Conservation (phyloP, 2,113 vertebrate species). For the Chaenocephalus aceratus region DNA sequence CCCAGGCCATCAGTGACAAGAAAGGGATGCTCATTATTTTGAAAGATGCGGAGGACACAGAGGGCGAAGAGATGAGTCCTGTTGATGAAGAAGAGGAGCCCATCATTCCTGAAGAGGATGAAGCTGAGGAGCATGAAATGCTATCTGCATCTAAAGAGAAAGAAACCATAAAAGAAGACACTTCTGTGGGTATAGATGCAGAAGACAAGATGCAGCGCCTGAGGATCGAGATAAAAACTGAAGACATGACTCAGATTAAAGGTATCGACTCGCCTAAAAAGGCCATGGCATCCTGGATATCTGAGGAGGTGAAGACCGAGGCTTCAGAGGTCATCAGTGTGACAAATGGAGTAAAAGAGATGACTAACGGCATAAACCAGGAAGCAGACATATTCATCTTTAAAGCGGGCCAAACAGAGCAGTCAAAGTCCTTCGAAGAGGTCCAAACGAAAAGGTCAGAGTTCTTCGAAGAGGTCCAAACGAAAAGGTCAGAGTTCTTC, state of each 20-base stretch:
- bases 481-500: not conserved
- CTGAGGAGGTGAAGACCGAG: constrained; percentile 53
- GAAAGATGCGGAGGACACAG: constrained; percentile 66
- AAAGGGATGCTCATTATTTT: constrained; percentile 81
- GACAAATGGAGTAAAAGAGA: constrained; percentile 26
- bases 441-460: no score
- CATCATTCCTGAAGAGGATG: constrained; percentile 2
- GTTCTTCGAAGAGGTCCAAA: not conserved
- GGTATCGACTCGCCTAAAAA: constrained; percentile 71
- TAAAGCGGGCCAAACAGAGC: constrained; percentile 31
- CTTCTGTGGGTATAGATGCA: not conserved
- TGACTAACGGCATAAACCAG: constrained; percentile 15
- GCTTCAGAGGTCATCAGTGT: constrained; percentile 21
- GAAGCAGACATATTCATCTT: constrained; percentile 47
- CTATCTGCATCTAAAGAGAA: constrained; percentile 18
- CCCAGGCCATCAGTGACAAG: constrained; percentile 82
- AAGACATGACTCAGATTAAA: constrained; percentile 50
- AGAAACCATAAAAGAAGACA: constrained; percentile 37
- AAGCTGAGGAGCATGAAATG: constrained; percentile 1
- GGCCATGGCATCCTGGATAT: constrained; percentile 78
- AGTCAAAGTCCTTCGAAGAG: constrained; percentile 18
- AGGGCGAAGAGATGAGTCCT: constrained; percentile 38
- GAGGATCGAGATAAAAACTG: constrained; percentile 55
- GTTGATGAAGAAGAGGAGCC: constrained; percentile 22
- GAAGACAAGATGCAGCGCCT: constrained; percentile 25